Evolutionary conservation across 2,113 vertebrate species (phyloP).

Genomic region (Dromaius novaehollandiae): DNA sequence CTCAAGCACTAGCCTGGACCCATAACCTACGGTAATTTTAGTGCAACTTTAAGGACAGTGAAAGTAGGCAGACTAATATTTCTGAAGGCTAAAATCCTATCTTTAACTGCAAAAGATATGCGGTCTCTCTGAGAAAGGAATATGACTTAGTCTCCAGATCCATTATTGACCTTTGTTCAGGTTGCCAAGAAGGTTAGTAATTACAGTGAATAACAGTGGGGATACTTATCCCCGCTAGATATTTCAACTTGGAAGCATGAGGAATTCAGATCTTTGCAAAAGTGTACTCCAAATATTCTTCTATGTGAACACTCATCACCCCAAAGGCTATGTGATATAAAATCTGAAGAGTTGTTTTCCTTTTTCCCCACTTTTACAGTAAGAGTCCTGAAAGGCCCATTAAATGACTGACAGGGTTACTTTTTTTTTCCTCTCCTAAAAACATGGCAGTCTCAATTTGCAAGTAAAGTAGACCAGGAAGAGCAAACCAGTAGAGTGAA

Average conservation of each 20-base stretch:
- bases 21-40: background rate
- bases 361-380: background rate
- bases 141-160: slow-evolving; percentile 14
- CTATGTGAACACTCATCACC: background rate
- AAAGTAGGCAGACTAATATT: background rate
- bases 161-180: slow-evolving; percentile 8
- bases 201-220: background rate
- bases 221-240: background rate
- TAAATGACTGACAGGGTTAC: background rate
- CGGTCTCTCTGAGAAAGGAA: background rate
- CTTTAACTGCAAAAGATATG: background rate
- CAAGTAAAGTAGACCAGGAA: background rate
- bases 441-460: rapidly evolving
- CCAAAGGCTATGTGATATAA: background rate
- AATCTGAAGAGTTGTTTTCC: background rate
- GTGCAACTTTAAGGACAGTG: background rate
- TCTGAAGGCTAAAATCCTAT: background rate
- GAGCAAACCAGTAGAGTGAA: rapidly evolving
- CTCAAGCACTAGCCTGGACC: background rate
- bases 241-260: background rate
- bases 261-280: background rate
- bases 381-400: background rate
- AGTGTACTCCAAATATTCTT: background rate
- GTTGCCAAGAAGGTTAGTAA: slow-evolving; percentile 2
- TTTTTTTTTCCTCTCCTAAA: background rate